Evolutionary conservation across 2,797 vertebrate genomes (phyloP).

Genomic region (Acipenser transmontanus): DNA sequence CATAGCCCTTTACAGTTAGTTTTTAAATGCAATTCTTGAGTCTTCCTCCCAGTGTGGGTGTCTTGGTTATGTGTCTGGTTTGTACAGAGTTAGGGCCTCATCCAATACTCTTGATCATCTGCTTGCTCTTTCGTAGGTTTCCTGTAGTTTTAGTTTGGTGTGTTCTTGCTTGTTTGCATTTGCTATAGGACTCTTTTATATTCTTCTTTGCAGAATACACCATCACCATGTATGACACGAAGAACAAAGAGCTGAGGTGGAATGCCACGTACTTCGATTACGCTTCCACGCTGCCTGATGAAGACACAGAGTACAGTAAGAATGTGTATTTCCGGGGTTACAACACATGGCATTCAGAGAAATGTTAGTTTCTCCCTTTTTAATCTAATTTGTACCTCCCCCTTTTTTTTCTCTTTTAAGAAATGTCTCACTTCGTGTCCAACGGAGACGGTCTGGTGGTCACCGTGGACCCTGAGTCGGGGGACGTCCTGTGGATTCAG

Average conservation of each 20-base stretch:
- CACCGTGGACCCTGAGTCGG: constrained; percentile 91
- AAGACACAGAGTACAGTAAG: constrained; percentile 89
- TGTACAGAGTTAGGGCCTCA: too few species aligned
- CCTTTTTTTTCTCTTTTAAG: constrained; percentile 40
- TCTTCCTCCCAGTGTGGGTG: too few species aligned
- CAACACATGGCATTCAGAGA: neutral
- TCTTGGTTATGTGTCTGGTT: too few species aligned
- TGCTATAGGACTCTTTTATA: too few species aligned
- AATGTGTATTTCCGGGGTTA: neutral
- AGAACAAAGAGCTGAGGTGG: constrained; percentile 90
- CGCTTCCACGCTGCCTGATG: constrained; percentile 82
- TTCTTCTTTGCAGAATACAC: constrained; percentile 73
- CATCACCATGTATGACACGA: constrained; percentile 98
- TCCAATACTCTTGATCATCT: too few species aligned
- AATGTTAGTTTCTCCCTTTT: neutral
- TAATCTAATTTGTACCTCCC: neutral
- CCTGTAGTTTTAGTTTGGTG: too few species aligned
- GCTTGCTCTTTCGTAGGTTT: too few species aligned
- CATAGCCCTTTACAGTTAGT: too few species aligned
- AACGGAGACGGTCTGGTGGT: constrained; percentile 95
- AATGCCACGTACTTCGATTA: constrained; percentile 97
- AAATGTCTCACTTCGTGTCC: constrained; percentile 93
- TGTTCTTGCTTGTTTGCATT: too few species aligned
- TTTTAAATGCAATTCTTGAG: too few species aligned
- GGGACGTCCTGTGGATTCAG: constrained; percentile 89